phyloP scores from a whole-genome alignment of 2,113 vertebrate species.

The Maccullochella peelii region DNA sequence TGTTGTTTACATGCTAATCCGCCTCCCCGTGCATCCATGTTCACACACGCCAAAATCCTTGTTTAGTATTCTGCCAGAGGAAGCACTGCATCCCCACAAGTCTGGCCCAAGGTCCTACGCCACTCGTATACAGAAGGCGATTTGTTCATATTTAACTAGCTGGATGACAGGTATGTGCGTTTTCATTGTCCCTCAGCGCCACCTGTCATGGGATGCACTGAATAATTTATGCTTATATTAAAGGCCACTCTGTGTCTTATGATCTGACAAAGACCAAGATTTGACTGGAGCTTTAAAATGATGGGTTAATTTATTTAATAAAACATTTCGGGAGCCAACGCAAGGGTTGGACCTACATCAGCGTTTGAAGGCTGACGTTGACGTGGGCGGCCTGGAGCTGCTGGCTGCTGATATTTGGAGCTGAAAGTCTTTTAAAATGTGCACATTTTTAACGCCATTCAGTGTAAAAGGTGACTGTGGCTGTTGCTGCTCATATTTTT shows the following conservation, averaged over 20 bases:
- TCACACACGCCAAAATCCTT: conserved; percentile 14
- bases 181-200: conserved; percentile 44
- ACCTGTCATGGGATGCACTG: conserved; percentile 37
- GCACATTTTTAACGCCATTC: neutral
- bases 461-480: neutral
- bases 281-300: conserved; percentile 23
- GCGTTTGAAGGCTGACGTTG: neutral
- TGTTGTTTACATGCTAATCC: conserved; percentile 60
- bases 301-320: conserved; percentile 42
- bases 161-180: conserved; percentile 47
- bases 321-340: neutral
- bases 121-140: conserved; percentile 49
- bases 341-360: neutral
- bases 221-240: conserved; percentile 51
- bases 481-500: neutral
- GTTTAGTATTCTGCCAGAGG: conserved; percentile 60
- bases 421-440: neutral
- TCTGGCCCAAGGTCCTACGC: conserved; percentile 64
- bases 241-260: conserved; percentile 22
- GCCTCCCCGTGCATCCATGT: conserved; percentile 15
- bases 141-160: conserved; percentile 72
- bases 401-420: conserved; percentile 16
- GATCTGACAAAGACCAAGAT: conserved; percentile 3
- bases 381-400: conserved; percentile 5
- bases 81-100: conserved; percentile 34